Percentiles rank a stretch among this genome's conserved stretches.
phyloP scores from a whole-genome alignment of 2,888 invertebrate genomes.

The Coecobrya sp. region DNA sequence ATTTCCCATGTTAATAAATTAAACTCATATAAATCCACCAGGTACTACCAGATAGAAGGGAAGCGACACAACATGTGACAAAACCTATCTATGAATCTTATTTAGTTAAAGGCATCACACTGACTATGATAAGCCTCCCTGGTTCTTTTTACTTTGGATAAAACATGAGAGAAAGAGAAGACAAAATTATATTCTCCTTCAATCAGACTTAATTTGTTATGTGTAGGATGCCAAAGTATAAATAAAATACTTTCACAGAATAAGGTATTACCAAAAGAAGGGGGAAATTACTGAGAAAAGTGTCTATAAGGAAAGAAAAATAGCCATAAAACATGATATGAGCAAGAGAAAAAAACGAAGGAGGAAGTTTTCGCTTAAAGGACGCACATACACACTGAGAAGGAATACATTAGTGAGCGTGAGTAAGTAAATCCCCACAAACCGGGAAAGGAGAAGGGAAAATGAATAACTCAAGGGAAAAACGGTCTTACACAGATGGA shows the following conservation, averaged over 20 bases:
- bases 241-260: slow-evolving; percentile 53
- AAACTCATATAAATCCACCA: slow-evolving; percentile 27
- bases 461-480: slow-evolving; percentile 70
- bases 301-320: slow-evolving; percentile 16
- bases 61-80: slow-evolving; percentile 27
- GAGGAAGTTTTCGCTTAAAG: not conserved
- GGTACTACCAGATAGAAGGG: slow-evolving; percentile 36
- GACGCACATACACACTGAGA: not conserved
- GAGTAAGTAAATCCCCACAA: slow-evolving; percentile 42
- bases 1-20: slow-evolving; percentile 62
- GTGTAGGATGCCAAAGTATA: slow-evolving; percentile 45
- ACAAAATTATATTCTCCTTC: slow-evolving; percentile 8
- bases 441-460: slow-evolving; percentile 37
- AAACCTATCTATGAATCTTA: slow-evolving; percentile 25
- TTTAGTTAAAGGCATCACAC: no score
- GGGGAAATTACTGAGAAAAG: slow-evolving; percentile 28
- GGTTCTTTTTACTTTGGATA: not conserved
- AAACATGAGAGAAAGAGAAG: not conserved
- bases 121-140: not conserved
- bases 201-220: slow-evolving; percentile 58
- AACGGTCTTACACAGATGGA: slow-evolving; percentile 68
- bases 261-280: slow-evolving; percentile 24
- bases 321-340: slow-evolving; percentile 26
- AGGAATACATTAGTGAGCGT: not conserved
- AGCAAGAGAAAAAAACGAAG: not conserved